These are phyloP conservation scores for Neoseiulus cucumeris DNA, from an alignment of 1,140 invertebrate genomes.

Conservation along the genomic window DNA sequence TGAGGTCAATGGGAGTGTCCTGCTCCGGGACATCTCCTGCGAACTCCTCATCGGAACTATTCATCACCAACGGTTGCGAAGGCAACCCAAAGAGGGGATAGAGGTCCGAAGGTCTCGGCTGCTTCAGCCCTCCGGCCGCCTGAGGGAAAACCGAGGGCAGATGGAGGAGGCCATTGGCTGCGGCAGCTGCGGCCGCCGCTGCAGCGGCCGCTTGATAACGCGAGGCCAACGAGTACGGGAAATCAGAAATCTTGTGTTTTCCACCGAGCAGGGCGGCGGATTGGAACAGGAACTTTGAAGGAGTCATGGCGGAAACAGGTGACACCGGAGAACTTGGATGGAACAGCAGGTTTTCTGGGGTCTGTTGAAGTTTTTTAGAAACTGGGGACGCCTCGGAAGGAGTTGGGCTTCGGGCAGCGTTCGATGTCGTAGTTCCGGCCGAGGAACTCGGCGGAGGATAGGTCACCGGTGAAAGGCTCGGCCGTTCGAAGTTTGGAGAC, in stretches of 20 bases:
- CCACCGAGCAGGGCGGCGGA: neutral
- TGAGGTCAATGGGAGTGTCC: conserved; percentile 23
- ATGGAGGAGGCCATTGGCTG: neutral
- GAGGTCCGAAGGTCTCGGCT: neutral
- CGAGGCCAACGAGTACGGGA: neutral
- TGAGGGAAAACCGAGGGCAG: neutral
- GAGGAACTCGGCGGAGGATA: conserved; percentile 1
- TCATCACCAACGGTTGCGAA: neutral
- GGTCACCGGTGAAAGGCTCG: neutral
- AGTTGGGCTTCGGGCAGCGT: neutral
- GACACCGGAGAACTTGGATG: neutral
- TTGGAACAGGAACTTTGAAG: conserved; percentile 7
- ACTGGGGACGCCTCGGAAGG: neutral
- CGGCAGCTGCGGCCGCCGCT: neutral
- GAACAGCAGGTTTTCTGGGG: neutral
- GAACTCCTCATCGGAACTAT: conserved; percentile 12
- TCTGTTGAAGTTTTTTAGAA: neutral
- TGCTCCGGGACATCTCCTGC: conserved; percentile 21
- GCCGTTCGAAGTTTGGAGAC: neutral
- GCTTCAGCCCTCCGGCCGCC: neutral
- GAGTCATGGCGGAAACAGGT: neutral
- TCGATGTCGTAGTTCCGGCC: neutral
- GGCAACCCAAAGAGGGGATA: neutral
- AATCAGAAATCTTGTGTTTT: conserved; percentile 2
- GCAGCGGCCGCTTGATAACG: conserved; percentile 2